Percentiles rank a stretch among this genome's conserved stretches.
phyloP scores from a whole-genome alignment of 2,113 vertebrate genomes.

The Dipodomys stephensi region DNA sequence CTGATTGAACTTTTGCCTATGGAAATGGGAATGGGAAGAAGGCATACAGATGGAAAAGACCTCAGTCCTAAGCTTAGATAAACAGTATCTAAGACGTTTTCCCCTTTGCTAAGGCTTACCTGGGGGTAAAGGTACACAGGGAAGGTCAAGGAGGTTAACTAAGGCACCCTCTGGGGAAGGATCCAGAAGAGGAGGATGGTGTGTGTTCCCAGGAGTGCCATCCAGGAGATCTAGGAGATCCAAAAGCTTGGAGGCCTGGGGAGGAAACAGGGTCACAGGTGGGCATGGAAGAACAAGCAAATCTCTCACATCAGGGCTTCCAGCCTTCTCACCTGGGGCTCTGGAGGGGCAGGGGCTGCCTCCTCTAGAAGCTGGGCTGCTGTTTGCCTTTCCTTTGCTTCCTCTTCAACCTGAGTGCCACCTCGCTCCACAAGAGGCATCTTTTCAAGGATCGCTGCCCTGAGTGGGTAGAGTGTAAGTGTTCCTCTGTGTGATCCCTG shows the following conservation, averaged over 20 bases:
- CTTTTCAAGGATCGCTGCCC: constrained; percentile 93
- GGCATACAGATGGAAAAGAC: background rate
- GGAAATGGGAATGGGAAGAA: no score
- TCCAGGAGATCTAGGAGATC: constrained; percentile 89
- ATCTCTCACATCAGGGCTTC: constrained; percentile 37
- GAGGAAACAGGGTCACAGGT: background rate
- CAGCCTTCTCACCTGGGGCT: constrained; percentile 69
- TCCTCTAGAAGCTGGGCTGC: constrained; percentile 7
- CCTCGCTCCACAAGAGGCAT: constrained; percentile 92
- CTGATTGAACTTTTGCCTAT: background rate
- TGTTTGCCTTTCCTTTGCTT: constrained; percentile 61
- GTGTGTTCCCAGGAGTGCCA: constrained; percentile 40
- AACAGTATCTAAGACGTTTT: background rate
- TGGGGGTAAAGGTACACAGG: constrained; percentile 31
- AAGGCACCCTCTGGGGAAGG: constrained; percentile 16
- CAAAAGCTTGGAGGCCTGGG: constrained; percentile 89
- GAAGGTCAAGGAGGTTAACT: constrained; percentile 64
- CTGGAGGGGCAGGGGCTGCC: background rate
- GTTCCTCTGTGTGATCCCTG: background rate
- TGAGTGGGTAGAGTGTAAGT: constrained; percentile 71
- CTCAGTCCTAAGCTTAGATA: background rate
- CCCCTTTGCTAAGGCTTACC: constrained; percentile 63
- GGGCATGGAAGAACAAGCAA: constrained; percentile 72
- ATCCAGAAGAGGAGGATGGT: constrained; percentile 60
- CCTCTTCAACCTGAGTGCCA: constrained; percentile 79